These are phyloP conservation scores for Amblyjoppa fuscipennis DNA, from an alignment of 2,888 invertebrate species.

Conservation along the genomic window DNA sequence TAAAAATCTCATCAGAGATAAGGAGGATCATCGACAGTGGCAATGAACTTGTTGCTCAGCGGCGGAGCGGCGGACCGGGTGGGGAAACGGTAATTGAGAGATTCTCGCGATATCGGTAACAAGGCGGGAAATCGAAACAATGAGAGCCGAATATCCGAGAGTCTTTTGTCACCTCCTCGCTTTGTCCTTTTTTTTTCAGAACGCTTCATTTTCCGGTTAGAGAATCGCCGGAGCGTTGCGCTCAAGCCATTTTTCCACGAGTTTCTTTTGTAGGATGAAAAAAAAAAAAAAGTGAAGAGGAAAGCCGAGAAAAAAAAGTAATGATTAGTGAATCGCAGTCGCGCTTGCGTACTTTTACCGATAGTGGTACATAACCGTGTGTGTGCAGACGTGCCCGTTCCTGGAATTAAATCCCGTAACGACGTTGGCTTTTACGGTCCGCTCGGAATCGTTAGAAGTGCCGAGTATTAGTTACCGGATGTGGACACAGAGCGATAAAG, in stretches of 20 bases:
- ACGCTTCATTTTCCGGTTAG: not conserved
- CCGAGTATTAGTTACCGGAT: conserved; percentile 55
- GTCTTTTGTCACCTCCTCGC: conserved; percentile 46
- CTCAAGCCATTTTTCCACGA: conserved; percentile 2
- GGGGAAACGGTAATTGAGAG: conserved; percentile 79
- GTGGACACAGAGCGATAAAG: conserved; percentile 39
- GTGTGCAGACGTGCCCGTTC: conserved; percentile 22
- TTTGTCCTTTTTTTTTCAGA: not conserved
- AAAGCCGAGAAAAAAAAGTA: conserved; percentile 24
- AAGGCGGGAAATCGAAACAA: conserved; percentile 74
- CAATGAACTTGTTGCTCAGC: conserved; percentile 82
- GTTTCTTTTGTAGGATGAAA: conserved; percentile 12
- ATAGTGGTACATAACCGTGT: not conserved
- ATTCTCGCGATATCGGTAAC: conserved; percentile 74
- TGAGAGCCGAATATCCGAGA: conserved; percentile 33
- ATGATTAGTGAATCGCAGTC: conserved; percentile 43
- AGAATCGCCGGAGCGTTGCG: not conserved
- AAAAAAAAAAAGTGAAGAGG: conserved; percentile 4
- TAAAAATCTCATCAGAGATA: not conserved
- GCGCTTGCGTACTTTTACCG: conserved; percentile 28
- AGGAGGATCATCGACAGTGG: conserved; percentile 81
- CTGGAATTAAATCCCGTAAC: conserved; percentile 51
- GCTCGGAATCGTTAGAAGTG: conserved; percentile 59
- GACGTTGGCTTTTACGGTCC: conserved; percentile 63
- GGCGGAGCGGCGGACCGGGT: conserved; percentile 40